Evolutionary conservation across 92 coral and sea anemone species (phyloP).

Genomic region (Meandrina meandrites): DNA sequence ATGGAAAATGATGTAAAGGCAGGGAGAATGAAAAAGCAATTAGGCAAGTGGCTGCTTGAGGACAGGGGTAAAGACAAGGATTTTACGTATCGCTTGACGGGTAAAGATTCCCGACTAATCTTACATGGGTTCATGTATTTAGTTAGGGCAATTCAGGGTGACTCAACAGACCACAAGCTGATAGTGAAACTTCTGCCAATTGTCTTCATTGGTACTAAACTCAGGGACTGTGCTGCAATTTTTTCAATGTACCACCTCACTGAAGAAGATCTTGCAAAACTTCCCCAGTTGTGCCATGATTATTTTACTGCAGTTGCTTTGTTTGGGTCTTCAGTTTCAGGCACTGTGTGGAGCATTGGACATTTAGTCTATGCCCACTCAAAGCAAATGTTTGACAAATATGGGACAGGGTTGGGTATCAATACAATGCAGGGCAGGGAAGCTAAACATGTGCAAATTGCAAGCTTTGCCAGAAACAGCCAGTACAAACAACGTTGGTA

Average conservation of each 20-base stretch:
- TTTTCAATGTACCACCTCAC: conserved; percentile 64
- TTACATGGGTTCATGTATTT: conserved; percentile 68
- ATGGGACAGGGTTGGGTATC: conserved; percentile 64
- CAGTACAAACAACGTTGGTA: conserved; percentile 50
- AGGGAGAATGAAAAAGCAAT: conserved; percentile 55
- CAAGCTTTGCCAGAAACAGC: conserved; percentile 64
- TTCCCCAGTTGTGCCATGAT: conserved; percentile 36
- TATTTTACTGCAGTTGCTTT: conserved; percentile 59
- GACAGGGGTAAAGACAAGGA: conserved; percentile 62
- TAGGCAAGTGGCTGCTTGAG: conserved; percentile 64
- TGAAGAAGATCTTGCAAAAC: conserved; percentile 39
- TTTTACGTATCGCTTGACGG: conserved; percentile 54
- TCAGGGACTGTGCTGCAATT: conserved; percentile 59
- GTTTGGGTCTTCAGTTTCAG: conserved; percentile 39
- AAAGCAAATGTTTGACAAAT: conserved; percentile 57
- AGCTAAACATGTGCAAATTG: conserved; percentile 69
- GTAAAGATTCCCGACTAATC: conserved; percentile 60
- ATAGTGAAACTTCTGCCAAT: conserved; percentile 33
- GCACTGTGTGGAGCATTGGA: conserved; percentile 68
- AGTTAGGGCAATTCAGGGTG: conserved; percentile 58
- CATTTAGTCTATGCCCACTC: conserved; percentile 60
- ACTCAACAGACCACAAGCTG: conserved; percentile 34
- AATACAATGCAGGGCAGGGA: conserved; percentile 74
- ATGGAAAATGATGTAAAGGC: conserved; percentile 57
- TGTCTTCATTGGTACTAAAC: conserved; percentile 44